Evolutionary conservation across 2,888 invertebrate species (phyloP).

Genomic region (Phrixothrix hirtus): DNA sequence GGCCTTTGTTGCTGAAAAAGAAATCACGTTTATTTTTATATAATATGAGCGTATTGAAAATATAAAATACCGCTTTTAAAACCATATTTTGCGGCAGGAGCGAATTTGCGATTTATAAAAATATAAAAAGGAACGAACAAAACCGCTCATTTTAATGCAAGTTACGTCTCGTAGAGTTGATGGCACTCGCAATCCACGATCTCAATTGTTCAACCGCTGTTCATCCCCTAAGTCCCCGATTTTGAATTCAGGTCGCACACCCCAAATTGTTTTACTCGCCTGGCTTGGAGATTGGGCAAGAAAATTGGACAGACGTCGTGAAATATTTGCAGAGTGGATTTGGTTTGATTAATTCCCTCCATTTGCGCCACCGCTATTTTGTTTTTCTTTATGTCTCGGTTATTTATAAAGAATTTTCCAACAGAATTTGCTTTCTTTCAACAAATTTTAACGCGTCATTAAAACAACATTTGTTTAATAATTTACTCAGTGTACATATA

Average conservation of each 20-base stretch:
- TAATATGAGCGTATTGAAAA: too few relatives aligned
- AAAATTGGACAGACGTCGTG: slow-evolving; percentile 51
- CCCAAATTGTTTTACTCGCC: slow-evolving; percentile 51
- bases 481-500: too few relatives aligned
- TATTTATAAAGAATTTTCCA: slow-evolving; percentile 16
- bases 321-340: slow-evolving; percentile 48
- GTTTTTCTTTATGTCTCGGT: slow-evolving; percentile 15
- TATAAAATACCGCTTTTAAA: too few relatives aligned
- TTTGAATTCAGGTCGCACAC: slow-evolving; percentile 46
- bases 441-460: too few relatives aligned
- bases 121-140: slow-evolving; percentile 3
- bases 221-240: slow-evolving; percentile 32
- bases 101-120: too few relatives aligned
- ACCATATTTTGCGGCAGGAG: too few relatives aligned
- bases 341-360: slow-evolving; percentile 45
- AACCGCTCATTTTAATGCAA: slow-evolving; percentile 9
- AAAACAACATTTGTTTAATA: too few relatives aligned
- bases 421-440: too few relatives aligned
- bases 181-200: slow-evolving; percentile 13
- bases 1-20: slow-evolving; percentile 76
- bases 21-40: slow-evolving; percentile 11
- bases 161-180: slow-evolving; percentile 8
- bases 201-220: slow-evolving; percentile 17
- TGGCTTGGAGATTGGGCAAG: slow-evolving; percentile 48
- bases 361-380: slow-evolving; percentile 20